Evolutionary conservation across 2,113 vertebrate species (phyloP).

Genomic region (Takifugu bimaculatus): DNA sequence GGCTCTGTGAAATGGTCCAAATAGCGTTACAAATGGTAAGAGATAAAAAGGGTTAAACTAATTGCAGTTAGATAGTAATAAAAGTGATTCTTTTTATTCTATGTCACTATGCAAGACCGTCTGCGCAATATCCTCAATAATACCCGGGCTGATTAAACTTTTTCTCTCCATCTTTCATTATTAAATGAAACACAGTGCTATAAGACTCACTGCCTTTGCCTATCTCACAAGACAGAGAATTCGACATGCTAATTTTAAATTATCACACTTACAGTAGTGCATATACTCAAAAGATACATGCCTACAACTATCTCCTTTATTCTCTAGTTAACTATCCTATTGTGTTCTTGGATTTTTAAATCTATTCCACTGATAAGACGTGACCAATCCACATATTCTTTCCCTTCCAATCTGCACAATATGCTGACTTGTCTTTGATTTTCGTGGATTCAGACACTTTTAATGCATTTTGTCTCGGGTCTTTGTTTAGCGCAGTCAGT

Average conservation of each 20-base stretch:
- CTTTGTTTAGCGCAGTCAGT: conserved; percentile 31
- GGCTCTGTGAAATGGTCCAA: conserved; percentile 77
- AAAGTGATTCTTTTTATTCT: conserved; percentile 75
- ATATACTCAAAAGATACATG: conserved; percentile 55
- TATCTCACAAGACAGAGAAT: conserved; percentile 64
- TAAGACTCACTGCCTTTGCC: conserved; percentile 51
- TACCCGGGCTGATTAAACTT: conserved; percentile 70
- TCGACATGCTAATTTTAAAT: conserved; percentile 71
- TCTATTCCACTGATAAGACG: conserved; percentile 53
- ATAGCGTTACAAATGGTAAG: conserved; percentile 77
- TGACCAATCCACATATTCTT: conserved; percentile 40
- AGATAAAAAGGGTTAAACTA: conserved; percentile 79
- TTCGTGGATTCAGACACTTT: conserved; percentile 34
- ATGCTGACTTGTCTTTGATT: conserved; percentile 58
- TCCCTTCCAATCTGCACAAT: conserved; percentile 31
- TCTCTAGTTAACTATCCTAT: conserved; percentile 60
- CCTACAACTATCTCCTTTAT: conserved; percentile 52
- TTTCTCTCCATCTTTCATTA: conserved; percentile 70
- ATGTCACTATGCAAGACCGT: conserved; percentile 60
- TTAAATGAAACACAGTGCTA: conserved; percentile 67
- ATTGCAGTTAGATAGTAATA: conserved; percentile 76
- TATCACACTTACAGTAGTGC: conserved; percentile 66
- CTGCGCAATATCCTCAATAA: conserved; percentile 67
- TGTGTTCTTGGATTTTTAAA: conserved; percentile 68
- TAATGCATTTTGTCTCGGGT: conserved; percentile 10